phyloP scores from a whole-genome alignment of 1,140 invertebrate species.

The Grapholita molesta region DNA sequence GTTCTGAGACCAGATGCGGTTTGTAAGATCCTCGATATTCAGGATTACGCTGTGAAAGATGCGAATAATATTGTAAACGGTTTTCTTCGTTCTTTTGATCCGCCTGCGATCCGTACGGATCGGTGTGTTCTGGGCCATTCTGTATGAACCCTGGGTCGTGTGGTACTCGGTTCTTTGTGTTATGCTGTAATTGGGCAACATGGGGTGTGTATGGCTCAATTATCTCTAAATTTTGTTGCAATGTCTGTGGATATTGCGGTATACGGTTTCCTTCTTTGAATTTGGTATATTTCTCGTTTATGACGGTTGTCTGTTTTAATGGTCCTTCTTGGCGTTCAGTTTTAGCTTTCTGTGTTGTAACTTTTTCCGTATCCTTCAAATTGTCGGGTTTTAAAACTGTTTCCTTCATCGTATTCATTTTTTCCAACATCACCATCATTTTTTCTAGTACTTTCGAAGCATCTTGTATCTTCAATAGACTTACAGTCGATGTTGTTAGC shows the following conservation, averaged over 20 bases:
- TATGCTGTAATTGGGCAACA: background rate
- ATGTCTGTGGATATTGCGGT: background rate
- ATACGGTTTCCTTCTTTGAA: background rate
- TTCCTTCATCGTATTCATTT: conserved; percentile 41
- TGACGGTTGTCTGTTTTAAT: background rate
- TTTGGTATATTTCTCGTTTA: background rate
- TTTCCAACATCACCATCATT: conserved; percentile 52
- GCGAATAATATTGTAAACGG: background rate
- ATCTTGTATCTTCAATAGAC: conserved; percentile 16
- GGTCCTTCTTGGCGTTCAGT: background rate
- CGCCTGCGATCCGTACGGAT: background rate
- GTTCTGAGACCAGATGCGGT: too few species aligned
- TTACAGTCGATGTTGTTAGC: background rate
- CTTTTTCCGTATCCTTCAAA: background rate
- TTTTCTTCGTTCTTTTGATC: background rate
- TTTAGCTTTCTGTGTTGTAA: background rate
- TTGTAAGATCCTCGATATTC: background rate
- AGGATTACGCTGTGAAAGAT: background rate
- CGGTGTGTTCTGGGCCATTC: background rate
- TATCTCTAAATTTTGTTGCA: background rate
- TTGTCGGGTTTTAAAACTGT: background rate
- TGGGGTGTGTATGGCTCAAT: background rate
- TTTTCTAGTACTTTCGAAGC: conserved; percentile 35
- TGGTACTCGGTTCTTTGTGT: background rate
- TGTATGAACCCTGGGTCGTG: background rate